Evolutionary conservation across 2,113 vertebrate genomes (phyloP).

Genomic region (Pardalotus punctatus): DNA sequence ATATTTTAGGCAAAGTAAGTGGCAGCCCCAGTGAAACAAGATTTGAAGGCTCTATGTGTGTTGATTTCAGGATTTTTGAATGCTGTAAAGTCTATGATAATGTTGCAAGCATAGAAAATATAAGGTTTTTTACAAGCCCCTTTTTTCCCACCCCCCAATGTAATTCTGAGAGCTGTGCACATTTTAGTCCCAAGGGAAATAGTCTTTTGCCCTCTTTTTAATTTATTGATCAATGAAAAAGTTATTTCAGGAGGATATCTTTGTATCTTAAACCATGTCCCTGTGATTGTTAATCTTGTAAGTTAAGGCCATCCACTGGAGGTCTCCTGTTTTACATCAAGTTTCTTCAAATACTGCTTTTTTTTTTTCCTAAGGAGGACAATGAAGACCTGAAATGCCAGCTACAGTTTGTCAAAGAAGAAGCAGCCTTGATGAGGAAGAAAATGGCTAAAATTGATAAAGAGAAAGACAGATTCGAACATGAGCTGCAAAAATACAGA

Average conservation of each 20-base stretch:
- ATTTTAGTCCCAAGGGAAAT: background rate
- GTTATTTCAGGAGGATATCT: background rate
- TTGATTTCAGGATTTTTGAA: background rate
- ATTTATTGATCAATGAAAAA: background rate
- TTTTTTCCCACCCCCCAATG: rapidly evolving
- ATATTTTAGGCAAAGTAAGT: background rate
- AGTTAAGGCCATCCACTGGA: background rate
- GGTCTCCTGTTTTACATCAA: background rate
- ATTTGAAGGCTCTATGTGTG: background rate
- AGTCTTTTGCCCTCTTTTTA: background rate
- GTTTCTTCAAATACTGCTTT: background rate
- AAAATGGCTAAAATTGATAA: constrained; percentile 99
- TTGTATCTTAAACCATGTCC: background rate
- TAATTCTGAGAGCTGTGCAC: background rate
- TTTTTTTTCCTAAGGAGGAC: constrained; percentile 82
- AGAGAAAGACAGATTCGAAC: constrained; percentile 96
- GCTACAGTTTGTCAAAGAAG: constrained; percentile 95
- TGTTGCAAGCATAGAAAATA: background rate
- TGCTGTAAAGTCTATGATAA: background rate
- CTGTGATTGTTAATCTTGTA: background rate
- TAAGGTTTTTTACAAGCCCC: background rate
- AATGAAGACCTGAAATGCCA: constrained; percentile 97
- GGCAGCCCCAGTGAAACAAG: background rate
- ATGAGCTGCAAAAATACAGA: constrained; percentile 95
- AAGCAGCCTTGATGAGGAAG: constrained; percentile 95